phyloP scores from a whole-genome alignment of 2,797 vertebrate species.

The Artibeus jamaicensis region DNA sequence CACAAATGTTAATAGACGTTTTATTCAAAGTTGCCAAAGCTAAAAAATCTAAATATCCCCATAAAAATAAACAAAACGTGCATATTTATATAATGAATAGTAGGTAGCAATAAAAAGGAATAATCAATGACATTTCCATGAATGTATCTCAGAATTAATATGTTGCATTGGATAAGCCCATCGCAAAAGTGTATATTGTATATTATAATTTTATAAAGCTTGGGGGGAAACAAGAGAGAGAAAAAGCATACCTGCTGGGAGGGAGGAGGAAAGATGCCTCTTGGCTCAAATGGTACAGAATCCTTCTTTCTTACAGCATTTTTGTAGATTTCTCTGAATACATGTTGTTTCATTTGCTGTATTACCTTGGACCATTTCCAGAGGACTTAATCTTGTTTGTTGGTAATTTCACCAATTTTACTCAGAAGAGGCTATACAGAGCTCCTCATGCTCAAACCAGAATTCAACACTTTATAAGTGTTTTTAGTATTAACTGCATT shows the following conservation, averaged over 20 bases:
- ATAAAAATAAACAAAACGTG: not conserved
- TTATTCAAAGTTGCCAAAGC: not conserved
- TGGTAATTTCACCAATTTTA: not conserved
- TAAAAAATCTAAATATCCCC: not conserved
- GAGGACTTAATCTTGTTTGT: not conserved
- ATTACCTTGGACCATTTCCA: not conserved
- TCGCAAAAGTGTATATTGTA: not conserved
- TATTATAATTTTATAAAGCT: not conserved
- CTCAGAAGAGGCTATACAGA: not conserved
- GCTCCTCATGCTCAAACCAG: not conserved
- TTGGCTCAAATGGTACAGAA: not conserved
- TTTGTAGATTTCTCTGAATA: not conserved
- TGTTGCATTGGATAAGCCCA: not conserved
- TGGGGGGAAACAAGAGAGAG: not conserved
- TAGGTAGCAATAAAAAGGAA: not conserved
- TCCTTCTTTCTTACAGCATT: not conserved
- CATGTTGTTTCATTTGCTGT: not conserved
- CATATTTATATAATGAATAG: not conserved
- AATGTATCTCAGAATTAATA: not conserved
- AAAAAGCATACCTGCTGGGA: not conserved
- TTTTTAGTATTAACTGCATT: not conserved
- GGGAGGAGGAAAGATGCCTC: fast-evolving
- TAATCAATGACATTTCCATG: too few species aligned
- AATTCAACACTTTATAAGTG: not conserved
- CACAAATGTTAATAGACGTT: not conserved